Percentiles rank a stretch among this genome's conserved stretches.
Evolutionary conservation across 2,113 vertebrate genomes (phyloP).

Genomic region (Pedetes capensis): DNA sequence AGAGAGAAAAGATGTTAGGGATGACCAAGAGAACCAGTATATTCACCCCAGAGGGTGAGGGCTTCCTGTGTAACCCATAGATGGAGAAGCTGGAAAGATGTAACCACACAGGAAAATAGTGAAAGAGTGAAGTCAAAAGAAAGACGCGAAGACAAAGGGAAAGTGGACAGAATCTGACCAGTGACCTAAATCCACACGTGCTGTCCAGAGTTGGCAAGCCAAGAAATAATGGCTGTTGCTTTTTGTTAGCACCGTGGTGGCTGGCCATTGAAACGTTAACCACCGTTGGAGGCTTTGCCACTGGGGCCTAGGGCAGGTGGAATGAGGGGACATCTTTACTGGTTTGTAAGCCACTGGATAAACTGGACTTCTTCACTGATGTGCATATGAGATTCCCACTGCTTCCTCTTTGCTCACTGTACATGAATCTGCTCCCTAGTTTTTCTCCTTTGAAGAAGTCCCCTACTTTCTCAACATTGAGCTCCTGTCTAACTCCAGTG

Average conservation of each 20-base stretch:
- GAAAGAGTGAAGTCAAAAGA: background rate
- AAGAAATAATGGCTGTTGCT: background rate
- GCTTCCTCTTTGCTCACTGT: background rate
- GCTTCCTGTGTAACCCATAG: background rate
- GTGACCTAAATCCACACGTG: background rate
- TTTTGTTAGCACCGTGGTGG: background rate
- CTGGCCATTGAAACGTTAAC: background rate
- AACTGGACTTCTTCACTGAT: background rate
- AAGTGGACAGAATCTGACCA: background rate
- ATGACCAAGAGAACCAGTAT: background rate
- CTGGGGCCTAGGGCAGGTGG: background rate
- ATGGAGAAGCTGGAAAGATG: background rate
- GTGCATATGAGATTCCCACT: background rate
- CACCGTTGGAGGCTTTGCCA: background rate
- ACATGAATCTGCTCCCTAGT: background rate
- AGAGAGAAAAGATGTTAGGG: background rate
- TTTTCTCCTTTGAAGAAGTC: constrained; percentile 14
- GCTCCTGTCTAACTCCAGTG: background rate
- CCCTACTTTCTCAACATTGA: background rate
- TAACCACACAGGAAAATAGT: background rate
- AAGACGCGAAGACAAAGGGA: background rate
- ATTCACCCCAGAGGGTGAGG: background rate
- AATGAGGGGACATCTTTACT: background rate
- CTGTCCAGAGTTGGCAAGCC: background rate
- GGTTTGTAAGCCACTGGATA: background rate